These are phyloP conservation scores for Sialis fuliginosa DNA, from an alignment of 2,888 invertebrate species.

Conservation along the genomic window DNA sequence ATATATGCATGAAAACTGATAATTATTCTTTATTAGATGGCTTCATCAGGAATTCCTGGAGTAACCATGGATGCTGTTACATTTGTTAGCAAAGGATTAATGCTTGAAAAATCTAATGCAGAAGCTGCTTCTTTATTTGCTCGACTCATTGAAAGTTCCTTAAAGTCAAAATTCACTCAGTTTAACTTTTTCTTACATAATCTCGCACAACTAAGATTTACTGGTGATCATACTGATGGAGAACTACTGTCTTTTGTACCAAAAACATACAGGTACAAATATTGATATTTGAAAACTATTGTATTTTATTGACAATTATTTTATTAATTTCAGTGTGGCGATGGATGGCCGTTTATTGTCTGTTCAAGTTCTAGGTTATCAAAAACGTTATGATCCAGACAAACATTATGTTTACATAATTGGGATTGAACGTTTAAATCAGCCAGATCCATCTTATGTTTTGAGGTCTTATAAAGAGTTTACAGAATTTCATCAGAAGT, in stretches of 20 bases:
- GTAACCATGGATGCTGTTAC: conserved; percentile 81
- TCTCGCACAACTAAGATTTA: conserved; percentile 80
- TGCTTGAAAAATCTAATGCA: conserved; percentile 79
- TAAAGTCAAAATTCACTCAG: conserved; percentile 86
- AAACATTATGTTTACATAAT: conserved; percentile 93
- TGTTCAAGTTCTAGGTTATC: conserved; percentile 74
- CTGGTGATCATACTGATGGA: conserved; percentile 67
- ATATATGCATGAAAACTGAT: background rate
- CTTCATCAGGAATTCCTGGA: conserved; percentile 77
- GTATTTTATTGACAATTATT: conserved; percentile 2
- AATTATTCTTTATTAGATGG: conserved; percentile 45
- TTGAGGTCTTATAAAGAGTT: conserved; percentile 95
- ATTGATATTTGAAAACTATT: background rate
- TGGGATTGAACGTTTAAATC: conserved; percentile 65
- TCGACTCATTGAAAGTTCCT: conserved; percentile 84
- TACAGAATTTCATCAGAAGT: conserved; percentile 87
- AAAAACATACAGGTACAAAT: conserved; percentile 68
- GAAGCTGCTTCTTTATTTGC: conserved; percentile 96
- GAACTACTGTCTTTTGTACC: conserved; percentile 86
- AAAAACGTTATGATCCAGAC: conserved; percentile 92
- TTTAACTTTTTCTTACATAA: conserved; percentile 98
- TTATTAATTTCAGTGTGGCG: conserved; percentile 40
- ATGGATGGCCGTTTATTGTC: conserved; percentile 77
- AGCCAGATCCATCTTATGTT: conserved; percentile 72
- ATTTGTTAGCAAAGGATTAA: conserved; percentile 78